A percentile compares a stretch with the other conserved stretches of the same genome.
Evolutionary conservation across 2,797 vertebrate genomes (phyloP).

Genomic region (Aplochiton taeniatus): DNA sequence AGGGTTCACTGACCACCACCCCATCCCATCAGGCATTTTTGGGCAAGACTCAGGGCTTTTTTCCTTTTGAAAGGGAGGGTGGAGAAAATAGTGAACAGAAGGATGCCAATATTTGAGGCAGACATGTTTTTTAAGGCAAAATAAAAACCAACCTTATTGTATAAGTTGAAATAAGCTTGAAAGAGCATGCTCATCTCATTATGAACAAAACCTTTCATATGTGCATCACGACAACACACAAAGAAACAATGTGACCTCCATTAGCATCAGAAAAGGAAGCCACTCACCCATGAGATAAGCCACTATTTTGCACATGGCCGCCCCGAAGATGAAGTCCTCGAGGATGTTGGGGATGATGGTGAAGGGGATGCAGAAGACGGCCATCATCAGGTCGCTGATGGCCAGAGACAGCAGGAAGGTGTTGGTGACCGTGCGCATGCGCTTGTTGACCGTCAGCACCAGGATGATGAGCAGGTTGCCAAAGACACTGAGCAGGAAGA

Average conservation of each 20-base stretch:
- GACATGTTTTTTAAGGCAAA: no score
- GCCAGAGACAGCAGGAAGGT: constrained; percentile 93
- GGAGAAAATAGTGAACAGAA: no score
- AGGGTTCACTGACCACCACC: no score
- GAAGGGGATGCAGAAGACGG: constrained; percentile 94
- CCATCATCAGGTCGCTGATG: constrained; percentile 92
- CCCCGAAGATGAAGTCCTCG: constrained; percentile 92
- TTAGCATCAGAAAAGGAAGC: not conserved
- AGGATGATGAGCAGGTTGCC: constrained; percentile 90
- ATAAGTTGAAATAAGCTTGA: no score
- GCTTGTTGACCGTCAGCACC: constrained; percentile 87
- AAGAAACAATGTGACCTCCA: not conserved
- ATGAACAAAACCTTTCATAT: no score
- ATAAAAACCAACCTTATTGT: no score
- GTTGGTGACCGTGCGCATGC: constrained; percentile 93
- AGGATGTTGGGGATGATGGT: constrained; percentile 91
- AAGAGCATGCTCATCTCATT: no score
- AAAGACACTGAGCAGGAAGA: constrained; percentile 89
- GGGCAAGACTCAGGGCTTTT: no score
- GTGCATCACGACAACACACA: no score
- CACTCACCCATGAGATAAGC: constrained; percentile 93
- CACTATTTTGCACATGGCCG: constrained; percentile 88
- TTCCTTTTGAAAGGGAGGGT: no score
- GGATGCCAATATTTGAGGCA: no score
- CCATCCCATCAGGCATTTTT: no score